Evolutionary conservation across 1,140 invertebrate genomes (phyloP).

Genomic region (Eubasilissa regina): DNA sequence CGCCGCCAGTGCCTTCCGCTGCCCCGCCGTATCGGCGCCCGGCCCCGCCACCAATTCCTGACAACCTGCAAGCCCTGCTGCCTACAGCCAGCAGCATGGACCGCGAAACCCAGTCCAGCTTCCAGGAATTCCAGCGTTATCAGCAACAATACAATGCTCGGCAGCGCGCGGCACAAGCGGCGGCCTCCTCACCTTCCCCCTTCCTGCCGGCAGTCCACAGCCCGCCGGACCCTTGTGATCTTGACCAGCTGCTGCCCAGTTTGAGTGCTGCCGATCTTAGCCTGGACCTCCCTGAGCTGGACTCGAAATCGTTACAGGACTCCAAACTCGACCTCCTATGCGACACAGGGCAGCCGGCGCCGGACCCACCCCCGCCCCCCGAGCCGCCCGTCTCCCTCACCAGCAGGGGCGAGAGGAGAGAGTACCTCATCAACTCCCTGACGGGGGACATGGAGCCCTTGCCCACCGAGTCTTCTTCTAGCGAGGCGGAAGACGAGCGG

Average conservation of each 20-base stretch:
- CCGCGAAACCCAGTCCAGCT: constrained; percentile 74
- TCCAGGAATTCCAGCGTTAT: constrained; percentile 75
- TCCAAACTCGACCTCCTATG: constrained; percentile 67
- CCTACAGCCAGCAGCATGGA: constrained; percentile 74
- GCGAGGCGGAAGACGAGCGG: constrained; percentile 65
- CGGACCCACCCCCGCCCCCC: constrained; percentile 55
- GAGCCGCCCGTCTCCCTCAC: constrained; percentile 63
- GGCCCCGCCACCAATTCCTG: constrained; percentile 63
- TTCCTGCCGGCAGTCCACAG: constrained; percentile 60
- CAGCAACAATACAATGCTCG: constrained; percentile 76
- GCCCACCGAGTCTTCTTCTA: constrained; percentile 77
- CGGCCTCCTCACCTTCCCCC: constrained; percentile 64
- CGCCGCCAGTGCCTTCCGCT: constrained; percentile 62
- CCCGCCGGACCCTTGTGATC: constrained; percentile 70
- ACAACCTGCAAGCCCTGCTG: constrained; percentile 71
- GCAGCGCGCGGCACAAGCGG: constrained; percentile 67
- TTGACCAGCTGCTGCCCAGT: constrained; percentile 77
- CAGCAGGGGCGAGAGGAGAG: constrained; percentile 75
- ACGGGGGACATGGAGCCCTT: constrained; percentile 89
- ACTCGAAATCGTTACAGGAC: constrained; percentile 65
- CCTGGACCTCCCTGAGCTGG: constrained; percentile 71
- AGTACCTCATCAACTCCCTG: constrained; percentile 90
- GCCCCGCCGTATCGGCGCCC: constrained; percentile 63
- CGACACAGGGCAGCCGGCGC: constrained; percentile 44
- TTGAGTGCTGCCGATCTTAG: constrained; percentile 72